Evolutionary conservation across 2,797 vertebrate species (phyloP).

Genomic region (Chelidonichthys spinosus): DNA sequence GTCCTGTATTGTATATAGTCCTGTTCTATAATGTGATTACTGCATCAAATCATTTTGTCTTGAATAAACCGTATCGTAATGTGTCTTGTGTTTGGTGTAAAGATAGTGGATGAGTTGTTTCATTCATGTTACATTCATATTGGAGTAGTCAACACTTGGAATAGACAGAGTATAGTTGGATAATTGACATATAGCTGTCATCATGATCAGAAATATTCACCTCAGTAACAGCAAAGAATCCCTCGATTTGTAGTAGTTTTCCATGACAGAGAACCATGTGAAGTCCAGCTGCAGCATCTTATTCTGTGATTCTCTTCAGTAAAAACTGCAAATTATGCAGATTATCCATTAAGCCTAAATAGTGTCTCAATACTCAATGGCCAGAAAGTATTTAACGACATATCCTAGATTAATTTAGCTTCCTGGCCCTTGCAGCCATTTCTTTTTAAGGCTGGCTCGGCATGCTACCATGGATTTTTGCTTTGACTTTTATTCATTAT

Average conservation of each 20-base stretch:
- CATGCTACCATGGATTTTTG: not conserved
- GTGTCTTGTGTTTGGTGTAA: not conserved
- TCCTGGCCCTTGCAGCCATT: too few species aligned
- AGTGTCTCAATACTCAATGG: not conserved
- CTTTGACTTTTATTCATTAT: not conserved
- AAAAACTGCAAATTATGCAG: not conserved
- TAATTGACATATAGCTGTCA: not conserved
- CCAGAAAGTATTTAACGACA: not conserved
- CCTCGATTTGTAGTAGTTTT: not conserved
- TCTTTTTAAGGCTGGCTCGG: not conserved
- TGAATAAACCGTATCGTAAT: slow-evolving; percentile 54
- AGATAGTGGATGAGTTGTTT: not conserved
- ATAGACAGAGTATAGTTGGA: not conserved
- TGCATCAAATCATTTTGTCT: not conserved
- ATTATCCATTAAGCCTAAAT: slow-evolving; percentile 1
- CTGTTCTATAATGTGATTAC: slow-evolving; percentile 20
- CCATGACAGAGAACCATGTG: not conserved
- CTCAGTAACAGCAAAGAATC: not conserved
- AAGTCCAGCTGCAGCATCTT: not conserved
- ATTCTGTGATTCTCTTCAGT: not conserved
- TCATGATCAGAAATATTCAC: slow-evolving; percentile 3
- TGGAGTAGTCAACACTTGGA: not conserved
- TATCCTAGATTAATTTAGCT: not conserved
- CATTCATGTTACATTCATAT: not conserved
- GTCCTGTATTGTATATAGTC: slow-evolving; percentile 26